Base-by-base conservation (phyloP, 2,888 invertebrate genomes). In the Lobophora halterata region DNA sequence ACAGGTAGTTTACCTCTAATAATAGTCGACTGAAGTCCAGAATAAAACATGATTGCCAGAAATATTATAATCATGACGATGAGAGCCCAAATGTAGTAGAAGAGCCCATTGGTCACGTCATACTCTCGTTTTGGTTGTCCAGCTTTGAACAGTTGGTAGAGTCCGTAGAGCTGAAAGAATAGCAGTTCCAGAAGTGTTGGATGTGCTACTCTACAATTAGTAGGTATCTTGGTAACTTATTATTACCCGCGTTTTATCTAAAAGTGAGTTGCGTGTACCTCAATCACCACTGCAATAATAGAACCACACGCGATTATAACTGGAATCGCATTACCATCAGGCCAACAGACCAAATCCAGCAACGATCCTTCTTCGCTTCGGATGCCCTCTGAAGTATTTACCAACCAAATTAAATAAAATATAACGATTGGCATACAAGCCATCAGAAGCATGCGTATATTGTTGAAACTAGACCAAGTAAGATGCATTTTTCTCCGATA, bases 401-500 rank as follows among this genome's bases (percentile, higher is more conserved):
- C 70, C 28, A 87, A 54, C 86, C 86, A 85, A 51, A 86, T 79
- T 19, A 87, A 49, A 52, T 86, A 86, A 55, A 87, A 87, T 53
- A 87, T 81, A 9, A 85, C 69, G 3, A 87, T 67, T 1, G 86
- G 86, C 81, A 79, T 82, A 40, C 74, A 82, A 5, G 83, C 86
- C 86, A 87, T 86, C 45, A 85, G 52, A 11, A 86, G 64, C 75
- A 86, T 75, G 37, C 86, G 62, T 41, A 81, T 66, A 35, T 87
- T 87, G 47, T 87, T 87, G 52, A 86, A 87, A n/a, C 79, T 68
- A 19, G 81, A 74, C 86, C 85, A 87, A 1, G 79, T 77, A 52
- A 86, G 60, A 60, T 66, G 66, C 83, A 86, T 83, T 27, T 45
- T 53, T 12, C 7, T 3, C 3, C 14, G 3, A 14, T 14, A 5